Percentiles rank a stretch among this genome's conserved stretches.
Evolutionary conservation across 2,113 vertebrate species (phyloP).

Genomic region (Uria lomvia): DNA sequence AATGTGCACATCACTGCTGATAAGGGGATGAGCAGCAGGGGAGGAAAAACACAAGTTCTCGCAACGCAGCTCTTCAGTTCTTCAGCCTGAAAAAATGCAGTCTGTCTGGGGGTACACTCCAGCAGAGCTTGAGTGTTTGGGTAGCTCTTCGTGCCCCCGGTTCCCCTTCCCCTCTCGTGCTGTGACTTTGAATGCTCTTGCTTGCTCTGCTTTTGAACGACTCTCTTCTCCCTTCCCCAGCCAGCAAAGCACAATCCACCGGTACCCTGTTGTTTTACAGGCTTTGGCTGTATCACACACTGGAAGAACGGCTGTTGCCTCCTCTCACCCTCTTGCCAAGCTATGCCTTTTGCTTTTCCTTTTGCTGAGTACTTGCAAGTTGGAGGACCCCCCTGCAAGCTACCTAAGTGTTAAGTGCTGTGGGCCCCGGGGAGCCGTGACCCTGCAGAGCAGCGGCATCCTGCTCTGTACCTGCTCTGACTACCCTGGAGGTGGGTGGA

Average conservation of each 20-base stretch:
- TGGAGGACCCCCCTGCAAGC: not conserved
- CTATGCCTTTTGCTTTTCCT: not conserved
- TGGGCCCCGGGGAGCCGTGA: not conserved
- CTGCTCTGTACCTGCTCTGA: not conserved
- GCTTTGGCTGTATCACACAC: not conserved
- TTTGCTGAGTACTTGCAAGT: not conserved
- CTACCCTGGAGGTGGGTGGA: not conserved
- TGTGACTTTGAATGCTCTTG: not conserved
- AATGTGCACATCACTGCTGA: not conserved
- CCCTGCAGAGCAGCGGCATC: not conserved
- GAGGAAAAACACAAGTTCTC: not conserved
- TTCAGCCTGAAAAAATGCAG: not conserved
- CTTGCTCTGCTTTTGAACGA: not conserved
- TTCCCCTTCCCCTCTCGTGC: not conserved
- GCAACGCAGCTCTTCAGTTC: not conserved
- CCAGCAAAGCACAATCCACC: not conserved
- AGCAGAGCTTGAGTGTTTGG: not conserved
- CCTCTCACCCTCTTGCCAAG: not conserved
- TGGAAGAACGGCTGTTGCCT: conserved; percentile 15
- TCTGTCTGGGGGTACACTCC: not conserved
- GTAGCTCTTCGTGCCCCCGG: not conserved
- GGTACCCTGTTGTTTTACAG: not conserved
- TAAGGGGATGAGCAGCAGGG: not conserved
- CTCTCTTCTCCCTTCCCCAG: not conserved
- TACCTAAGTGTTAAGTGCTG: not conserved